Percentiles rank a stretch among this genome's conserved stretches.
Evolutionary conservation across 2,797 vertebrate genomes (phyloP).

Genomic region (Lutjanus argentimaculatus): DNA sequence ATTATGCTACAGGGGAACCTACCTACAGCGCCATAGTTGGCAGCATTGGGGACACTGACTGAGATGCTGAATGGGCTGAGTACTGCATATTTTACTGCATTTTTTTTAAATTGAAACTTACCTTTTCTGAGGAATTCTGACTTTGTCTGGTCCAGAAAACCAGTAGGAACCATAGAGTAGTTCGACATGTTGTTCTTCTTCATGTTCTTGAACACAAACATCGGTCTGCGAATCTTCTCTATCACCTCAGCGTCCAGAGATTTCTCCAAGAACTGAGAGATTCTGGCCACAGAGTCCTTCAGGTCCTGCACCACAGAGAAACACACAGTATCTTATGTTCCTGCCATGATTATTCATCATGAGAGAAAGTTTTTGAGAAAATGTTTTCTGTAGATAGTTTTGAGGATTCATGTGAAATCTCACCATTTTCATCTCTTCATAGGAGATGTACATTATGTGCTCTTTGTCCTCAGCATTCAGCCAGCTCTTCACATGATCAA

Average conservation of each 20-base stretch:
- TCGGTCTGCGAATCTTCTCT: conserved; percentile 77
- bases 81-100: no score
- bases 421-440: conserved; percentile 85
- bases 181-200: conserved; percentile 88
- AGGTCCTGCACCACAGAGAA: conserved; percentile 75
- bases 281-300: conserved; percentile 71
- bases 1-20: no score
- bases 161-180: conserved; percentile 76
- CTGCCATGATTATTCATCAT: neutral
- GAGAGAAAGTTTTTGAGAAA: no score
- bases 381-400: no score
- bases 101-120: conserved; percentile 21
- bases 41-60: no score
- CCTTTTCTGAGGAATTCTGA: conserved; percentile 85
- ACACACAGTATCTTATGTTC: neutral
- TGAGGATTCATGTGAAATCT: conserved; percentile 11
- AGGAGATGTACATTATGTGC: conserved; percentile 78
- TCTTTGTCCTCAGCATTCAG: conserved; percentile 70
- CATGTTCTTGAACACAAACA: conserved; percentile 86
- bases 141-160: conserved; percentile 81
- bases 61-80: no score
- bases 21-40: no score
- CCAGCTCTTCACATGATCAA: conserved; percentile 87
- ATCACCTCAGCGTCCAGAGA: conserved; percentile 69
- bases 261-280: conserved; percentile 78